A percentile compares a stretch with the other conserved stretches of the same genome.
Conservation (phyloP, 2,888 invertebrate species). For the Harpalus rufipes region DNA sequence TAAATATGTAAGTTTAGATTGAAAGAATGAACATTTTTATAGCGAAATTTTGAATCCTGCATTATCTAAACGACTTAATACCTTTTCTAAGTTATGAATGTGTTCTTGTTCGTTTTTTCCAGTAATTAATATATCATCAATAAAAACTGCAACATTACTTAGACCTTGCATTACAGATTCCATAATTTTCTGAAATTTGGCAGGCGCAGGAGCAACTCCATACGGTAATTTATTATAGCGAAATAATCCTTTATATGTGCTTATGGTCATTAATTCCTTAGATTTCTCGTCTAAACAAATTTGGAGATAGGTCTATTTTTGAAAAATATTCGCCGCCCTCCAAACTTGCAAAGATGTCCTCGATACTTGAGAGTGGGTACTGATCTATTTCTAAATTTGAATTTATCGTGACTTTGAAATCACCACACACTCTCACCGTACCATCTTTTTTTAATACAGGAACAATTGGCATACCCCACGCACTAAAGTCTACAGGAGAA, state of each 20-base stretch:
- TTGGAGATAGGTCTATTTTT: conserved; percentile 69
- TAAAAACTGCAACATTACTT: conserved; percentile 69
- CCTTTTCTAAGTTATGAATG: conserved; percentile 9
- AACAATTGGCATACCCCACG: conserved; percentile 5
- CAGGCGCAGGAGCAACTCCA: conserved; percentile 70
- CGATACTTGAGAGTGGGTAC: conserved; percentile 67
- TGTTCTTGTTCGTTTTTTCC: conserved; percentile 23
- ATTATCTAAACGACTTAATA: conserved; percentile 63
- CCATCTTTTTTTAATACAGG: conserved; percentile 53
- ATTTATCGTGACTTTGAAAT: conserved; percentile 70
- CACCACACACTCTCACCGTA: conserved; percentile 67
- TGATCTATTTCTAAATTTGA: conserved; percentile 70
- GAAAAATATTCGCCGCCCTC: conserved; percentile 68
- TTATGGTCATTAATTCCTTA: conserved; percentile 69
- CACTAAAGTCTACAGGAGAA: conserved; percentile 63
- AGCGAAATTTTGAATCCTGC: conserved; percentile 68
- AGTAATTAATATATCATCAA: conserved; percentile 69
- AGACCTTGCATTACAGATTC: conserved; percentile 69
- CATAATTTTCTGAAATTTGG: conserved; percentile 72
- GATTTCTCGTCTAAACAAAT: conserved; percentile 56
- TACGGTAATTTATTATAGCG: conserved; percentile 70
- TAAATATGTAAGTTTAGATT: conserved; percentile 69
- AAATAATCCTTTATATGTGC: conserved; percentile 69
- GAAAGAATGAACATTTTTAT: conserved; percentile 71
- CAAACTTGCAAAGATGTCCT: conserved; percentile 65